A percentile compares a stretch with the other conserved stretches of the same genome.
These are phyloP conservation scores for Chironomus tentans DNA, from an alignment of 2,888 invertebrate species.

Conservation along the genomic window DNA sequence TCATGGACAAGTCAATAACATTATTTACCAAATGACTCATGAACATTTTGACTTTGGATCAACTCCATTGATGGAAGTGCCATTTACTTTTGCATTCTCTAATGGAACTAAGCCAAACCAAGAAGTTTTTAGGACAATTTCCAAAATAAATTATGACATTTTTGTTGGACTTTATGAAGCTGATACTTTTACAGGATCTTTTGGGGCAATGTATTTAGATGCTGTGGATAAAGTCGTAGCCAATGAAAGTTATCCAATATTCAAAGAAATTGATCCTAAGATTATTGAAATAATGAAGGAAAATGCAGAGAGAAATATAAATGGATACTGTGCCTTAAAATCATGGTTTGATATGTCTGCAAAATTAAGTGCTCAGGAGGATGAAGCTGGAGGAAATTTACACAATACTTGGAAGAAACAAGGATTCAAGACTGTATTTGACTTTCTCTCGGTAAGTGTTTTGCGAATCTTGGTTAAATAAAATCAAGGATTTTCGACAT, in stretches of 20 bases:
- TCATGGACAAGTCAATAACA: conserved; percentile 10
- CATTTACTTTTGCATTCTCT: not conserved
- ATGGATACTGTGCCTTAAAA: not conserved
- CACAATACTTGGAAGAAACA: not conserved
- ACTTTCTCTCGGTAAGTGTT: not conserved
- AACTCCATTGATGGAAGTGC: not conserved
- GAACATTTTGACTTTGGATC: not conserved
- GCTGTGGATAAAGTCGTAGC: not conserved
- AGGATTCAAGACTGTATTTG: not conserved
- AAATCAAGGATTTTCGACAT: too few relatives aligned
- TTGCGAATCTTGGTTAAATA: too few relatives aligned
- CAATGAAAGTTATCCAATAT: not conserved
- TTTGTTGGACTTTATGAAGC: not conserved
- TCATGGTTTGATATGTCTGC: not conserved
- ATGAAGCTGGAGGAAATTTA: not conserved
- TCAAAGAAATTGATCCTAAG: not conserved
- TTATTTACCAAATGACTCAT: not conserved
- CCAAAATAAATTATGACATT: not conserved
- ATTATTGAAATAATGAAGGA: not conserved
- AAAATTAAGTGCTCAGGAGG: not conserved
- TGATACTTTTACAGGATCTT: not conserved
- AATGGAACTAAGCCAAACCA: not conserved
- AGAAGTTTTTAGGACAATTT: not conserved
- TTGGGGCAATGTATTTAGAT: not conserved
- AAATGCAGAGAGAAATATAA: not conserved